These are phyloP conservation scores for Elgaria multicarinata DNA, from an alignment of 2,113 vertebrate genomes.

Conservation along the genomic window DNA sequence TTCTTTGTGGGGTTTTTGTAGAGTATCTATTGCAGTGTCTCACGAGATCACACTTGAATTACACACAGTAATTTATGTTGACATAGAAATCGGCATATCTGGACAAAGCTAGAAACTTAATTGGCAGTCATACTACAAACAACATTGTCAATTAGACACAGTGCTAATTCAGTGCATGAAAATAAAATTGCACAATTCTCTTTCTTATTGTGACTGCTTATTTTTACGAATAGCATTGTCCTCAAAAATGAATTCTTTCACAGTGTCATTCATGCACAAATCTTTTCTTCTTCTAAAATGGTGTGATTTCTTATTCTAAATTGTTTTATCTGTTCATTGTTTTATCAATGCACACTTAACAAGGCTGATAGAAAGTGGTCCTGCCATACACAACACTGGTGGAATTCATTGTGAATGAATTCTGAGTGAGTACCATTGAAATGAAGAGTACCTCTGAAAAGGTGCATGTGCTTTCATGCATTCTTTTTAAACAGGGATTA, in stretches of 20 bases:
- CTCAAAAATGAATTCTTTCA: background rate
- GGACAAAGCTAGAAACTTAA: background rate
- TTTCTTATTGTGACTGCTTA: background rate
- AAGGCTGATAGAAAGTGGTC: background rate
- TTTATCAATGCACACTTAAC: background rate
- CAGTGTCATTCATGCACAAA: background rate
- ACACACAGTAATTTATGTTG: background rate
- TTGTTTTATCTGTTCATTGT: background rate
- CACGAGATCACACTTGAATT: background rate
- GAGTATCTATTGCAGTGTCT: background rate
- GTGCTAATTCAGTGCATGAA: background rate
- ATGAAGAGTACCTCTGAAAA: background rate
- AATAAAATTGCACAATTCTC: background rate
- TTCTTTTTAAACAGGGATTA: background rate
- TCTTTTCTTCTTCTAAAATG: background rate
- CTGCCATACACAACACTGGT: background rate
- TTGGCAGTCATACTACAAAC: background rate
- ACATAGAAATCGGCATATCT: accelerated
- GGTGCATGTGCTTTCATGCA: background rate
- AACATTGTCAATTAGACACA: background rate
- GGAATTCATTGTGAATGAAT: background rate
- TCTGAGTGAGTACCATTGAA: background rate
- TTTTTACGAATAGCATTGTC: background rate
- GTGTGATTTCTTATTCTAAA: background rate
- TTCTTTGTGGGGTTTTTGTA: background rate